Base-by-base conservation (phyloP, 2,113 vertebrate genomes). In the Mormoops blainvillei region DNA sequence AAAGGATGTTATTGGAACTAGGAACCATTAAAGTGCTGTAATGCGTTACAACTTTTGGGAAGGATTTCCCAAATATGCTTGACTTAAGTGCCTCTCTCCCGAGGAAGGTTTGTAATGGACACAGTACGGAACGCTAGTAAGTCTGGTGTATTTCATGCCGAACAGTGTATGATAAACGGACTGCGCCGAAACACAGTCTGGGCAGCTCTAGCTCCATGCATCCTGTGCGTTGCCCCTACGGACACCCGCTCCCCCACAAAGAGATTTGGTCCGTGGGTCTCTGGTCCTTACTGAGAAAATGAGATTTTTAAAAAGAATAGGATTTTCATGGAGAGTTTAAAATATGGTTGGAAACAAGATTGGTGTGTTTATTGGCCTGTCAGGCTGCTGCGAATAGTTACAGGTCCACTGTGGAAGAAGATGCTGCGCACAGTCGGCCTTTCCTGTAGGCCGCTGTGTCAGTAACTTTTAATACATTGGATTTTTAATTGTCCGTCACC, bases 371-470 rank as follows among this genome's bases (percentile, higher is more conserved):
- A 9, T 87, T 87, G 12, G 54, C 71, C 18, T 74, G 24, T 84
- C n/a, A 85, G 71, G 41, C 13, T 33, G 4, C 87, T 63, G 36
- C 56, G 63, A 82, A 80, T 4, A 50, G 14, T 74, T 38, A 24
- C 2, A 4, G 38, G 12, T 22, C 28, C 1, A 20, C 2, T 81
- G 19, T n/a, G 52, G 24, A 81, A n/a, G 83, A 38, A 83, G 83
- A 18, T n/a, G n/a, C 43, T 63, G 0, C 19, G 76, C 11, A 28
- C 4, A 12, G 14, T 7, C 28, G 26, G 26, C 56, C 15, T 73
- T 67, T 67, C 1, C 4, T 38, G 2, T 48, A n/a, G 45, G 43
- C 18, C 31, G 3, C 9, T 50, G 0, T 31, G 26, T 31, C 4
- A 24, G 19, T 70, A 70, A 87, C 26, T 43, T 31, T 5, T 28